Conservation (phyloP, 2,888 invertebrate species). For the Linnaemya tessellans region DNA sequence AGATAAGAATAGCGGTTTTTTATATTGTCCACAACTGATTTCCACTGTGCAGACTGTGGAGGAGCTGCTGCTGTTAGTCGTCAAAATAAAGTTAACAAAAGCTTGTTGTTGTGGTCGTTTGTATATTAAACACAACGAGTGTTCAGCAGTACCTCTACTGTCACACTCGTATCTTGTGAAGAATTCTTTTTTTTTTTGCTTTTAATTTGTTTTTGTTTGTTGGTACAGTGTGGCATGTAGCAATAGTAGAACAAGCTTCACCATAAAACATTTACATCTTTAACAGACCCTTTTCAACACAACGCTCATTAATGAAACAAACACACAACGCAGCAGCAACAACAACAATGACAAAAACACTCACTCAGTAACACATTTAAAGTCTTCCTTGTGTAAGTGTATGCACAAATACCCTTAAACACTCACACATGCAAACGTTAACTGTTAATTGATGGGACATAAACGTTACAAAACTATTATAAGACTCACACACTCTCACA, state of each 20-base stretch:
- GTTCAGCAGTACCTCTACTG: neutral
- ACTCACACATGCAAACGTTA: neutral
- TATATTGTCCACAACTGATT: no score
- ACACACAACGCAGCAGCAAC: neutral
- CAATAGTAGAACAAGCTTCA: slow-evolving; percentile 39
- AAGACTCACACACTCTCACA: neutral
- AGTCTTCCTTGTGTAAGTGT: neutral
- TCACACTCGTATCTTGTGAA: slow-evolving; percentile 2
- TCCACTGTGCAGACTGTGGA: no score
- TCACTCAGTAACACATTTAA: slow-evolving; percentile 18
- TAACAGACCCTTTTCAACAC: slow-evolving; percentile 41
- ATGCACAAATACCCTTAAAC: neutral
- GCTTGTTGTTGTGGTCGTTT: neutral
- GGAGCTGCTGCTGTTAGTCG: neutral
- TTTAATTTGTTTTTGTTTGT: slow-evolving; percentile 9
- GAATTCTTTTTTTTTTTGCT: neutral
- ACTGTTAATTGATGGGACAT: slow-evolving; percentile 49
- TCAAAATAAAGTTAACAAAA: slow-evolving; percentile 12
- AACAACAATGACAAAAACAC: no score
- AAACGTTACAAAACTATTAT: slow-evolving; percentile 18
- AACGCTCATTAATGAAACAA: slow-evolving; percentile 39
- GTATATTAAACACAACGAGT: neutral
- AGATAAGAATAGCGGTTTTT: no score
- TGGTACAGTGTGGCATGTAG: neutral
- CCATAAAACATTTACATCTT: slow-evolving; percentile 56